Evolutionary conservation across 2,888 invertebrate genomes (phyloP).

Genomic region (Diarsia mendica): DNA sequence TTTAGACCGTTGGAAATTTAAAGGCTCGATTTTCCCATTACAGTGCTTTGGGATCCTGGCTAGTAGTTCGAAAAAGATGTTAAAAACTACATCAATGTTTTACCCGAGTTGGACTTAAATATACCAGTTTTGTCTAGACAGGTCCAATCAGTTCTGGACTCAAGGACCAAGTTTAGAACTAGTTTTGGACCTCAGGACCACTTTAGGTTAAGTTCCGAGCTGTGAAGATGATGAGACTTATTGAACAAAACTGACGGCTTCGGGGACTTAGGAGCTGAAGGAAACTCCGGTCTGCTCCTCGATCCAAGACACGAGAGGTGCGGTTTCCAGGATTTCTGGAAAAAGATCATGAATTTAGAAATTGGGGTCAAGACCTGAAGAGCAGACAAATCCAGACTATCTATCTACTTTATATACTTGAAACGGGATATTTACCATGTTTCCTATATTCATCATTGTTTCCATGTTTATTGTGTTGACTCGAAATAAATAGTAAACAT

Average conservation of each 20-base stretch:
- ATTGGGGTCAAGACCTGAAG: not conserved
- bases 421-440: too few species aligned
- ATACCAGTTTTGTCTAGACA: not conserved
- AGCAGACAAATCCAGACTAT: not conserved
- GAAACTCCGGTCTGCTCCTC: slow-evolving; percentile 54
- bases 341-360: slow-evolving; percentile 9
- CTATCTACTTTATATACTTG: not conserved
- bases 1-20: slow-evolving; percentile 24
- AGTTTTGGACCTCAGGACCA: slow-evolving; percentile 13
- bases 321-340: slow-evolving; percentile 67
- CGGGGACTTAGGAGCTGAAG: slow-evolving; percentile 30
- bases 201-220: slow-evolving; percentile 26
- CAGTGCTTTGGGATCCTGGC: not conserved
- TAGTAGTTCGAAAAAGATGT: not conserved
- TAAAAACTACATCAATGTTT: not conserved
- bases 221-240: slow-evolving; percentile 37
- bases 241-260: slow-evolving; percentile 57
- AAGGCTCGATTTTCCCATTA: not conserved
- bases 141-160: not conserved
- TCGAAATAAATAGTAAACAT: too few species aligned
- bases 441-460: too few species aligned
- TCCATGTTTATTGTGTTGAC: too few species aligned
- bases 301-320: slow-evolving; percentile 72
- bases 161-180: slow-evolving; percentile 2
- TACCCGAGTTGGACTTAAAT: not conserved